Conservation (phyloP, 2,113 vertebrate species). For the Silurus asotus region DNA sequence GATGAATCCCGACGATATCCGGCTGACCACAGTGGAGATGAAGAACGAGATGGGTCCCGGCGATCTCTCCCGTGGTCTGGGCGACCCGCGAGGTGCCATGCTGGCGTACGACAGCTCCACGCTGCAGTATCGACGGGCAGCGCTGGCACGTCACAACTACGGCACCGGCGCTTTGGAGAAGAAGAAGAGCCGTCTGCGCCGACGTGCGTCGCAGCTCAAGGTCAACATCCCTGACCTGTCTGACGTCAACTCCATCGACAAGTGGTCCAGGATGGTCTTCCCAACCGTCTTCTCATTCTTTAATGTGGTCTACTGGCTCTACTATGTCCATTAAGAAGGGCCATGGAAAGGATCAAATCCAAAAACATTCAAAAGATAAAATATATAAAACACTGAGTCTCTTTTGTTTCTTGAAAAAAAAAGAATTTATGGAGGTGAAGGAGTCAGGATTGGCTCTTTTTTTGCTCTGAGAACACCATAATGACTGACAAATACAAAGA, state of each 20-base stretch:
- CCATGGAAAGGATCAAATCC: conserved; percentile 62
- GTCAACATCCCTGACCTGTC: conserved; percentile 99
- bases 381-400: conserved; percentile 64
- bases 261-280: conserved; percentile 99
- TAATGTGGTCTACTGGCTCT: conserved; percentile 99
- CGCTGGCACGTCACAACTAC: conserved; percentile 93
- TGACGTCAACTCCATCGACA: conserved; percentile 98
- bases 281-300: conserved; percentile 99
- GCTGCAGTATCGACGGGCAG: conserved; percentile 94
- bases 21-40: conserved; percentile 95
- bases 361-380: conserved; percentile 50
- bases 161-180: conserved; percentile 95
- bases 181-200: conserved; percentile 95
- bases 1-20: conserved; percentile 97
- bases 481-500: conserved; percentile 77
- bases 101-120: conserved; percentile 93
- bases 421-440: conserved; percentile 58
- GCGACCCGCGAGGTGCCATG: conserved; percentile 94
- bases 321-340: conserved; percentile 94
- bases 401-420: conserved; percentile 56
- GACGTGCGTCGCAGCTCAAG: conserved; percentile 96
- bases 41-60: conserved; percentile 98
- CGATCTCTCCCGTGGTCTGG: conserved; percentile 90
- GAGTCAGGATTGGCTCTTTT: conserved; percentile 70
- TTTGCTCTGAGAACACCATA: conserved; percentile 68